These are phyloP conservation scores for Sitodiplosis mosellana DNA, from an alignment of 1,140 invertebrate species.

Conservation along the genomic window DNA sequence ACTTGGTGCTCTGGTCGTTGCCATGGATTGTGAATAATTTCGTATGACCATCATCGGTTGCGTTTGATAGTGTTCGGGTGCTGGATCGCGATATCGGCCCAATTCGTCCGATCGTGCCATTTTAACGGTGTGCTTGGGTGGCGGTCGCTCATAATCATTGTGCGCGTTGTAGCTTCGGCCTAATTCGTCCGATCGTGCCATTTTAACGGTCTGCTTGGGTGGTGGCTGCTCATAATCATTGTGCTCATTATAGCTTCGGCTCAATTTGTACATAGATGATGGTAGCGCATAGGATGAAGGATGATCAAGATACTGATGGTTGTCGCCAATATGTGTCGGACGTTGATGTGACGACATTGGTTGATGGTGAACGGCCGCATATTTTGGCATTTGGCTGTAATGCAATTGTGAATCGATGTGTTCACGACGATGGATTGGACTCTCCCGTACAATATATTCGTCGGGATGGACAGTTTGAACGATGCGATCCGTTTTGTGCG, in stretches of 20 bases:
- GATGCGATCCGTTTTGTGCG: not conserved
- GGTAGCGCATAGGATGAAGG: not conserved
- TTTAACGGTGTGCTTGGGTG: no score
- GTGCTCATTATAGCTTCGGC: no score
- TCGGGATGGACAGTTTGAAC: not conserved
- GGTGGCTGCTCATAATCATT: no score
- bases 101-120: no score
- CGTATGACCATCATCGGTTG: constrained; percentile 2
- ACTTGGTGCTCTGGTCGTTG: not conserved
- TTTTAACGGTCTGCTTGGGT: no score
- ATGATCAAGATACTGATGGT: not conserved
- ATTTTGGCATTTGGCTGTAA: not conserved
- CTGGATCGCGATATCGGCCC: no score
- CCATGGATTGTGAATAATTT: not conserved
- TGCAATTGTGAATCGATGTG: not conserved
- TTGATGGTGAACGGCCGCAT: not conserved
- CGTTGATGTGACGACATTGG: not conserved
- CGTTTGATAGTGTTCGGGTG: not conserved
- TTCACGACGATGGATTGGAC: not conserved
- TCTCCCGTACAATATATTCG: not conserved
- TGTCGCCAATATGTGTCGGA: not conserved
- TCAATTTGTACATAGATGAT: no score
- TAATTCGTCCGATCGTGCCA: no score
- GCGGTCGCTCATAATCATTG: no score
- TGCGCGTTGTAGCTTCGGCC: no score